Percentiles rank a stretch among this genome's conserved stretches.
Evolutionary conservation across 2,888 invertebrate species (phyloP).

Genomic region (Philopedon plagiatum): DNA sequence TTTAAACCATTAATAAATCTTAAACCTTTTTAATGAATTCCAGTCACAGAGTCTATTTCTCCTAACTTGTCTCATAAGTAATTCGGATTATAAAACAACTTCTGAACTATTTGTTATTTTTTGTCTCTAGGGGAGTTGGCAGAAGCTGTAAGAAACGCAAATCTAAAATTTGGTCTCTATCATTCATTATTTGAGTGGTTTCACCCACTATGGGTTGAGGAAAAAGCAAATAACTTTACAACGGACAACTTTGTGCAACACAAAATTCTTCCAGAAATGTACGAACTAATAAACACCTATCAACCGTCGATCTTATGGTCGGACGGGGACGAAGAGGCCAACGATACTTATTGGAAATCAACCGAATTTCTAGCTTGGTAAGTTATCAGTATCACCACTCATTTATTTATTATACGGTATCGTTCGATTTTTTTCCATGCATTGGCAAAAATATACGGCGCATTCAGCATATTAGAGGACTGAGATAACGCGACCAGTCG

Average conservation of each 20-base stretch:
- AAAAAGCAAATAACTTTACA: constrained; percentile 76
- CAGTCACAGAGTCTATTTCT: no score
- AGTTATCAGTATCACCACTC: no score
- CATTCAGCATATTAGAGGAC: no score
- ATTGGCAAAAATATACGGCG: no score
- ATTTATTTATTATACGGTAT: no score
- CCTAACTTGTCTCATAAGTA: no score
- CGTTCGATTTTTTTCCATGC: no score
- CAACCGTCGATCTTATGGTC: constrained; percentile 91
- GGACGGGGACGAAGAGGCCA: constrained; percentile 95
- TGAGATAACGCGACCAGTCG: no score
- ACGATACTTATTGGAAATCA: constrained; percentile 86
- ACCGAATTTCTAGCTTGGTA: constrained; percentile 88
- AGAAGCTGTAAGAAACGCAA: constrained; percentile 74
- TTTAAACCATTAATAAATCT: no score
- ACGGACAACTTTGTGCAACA: constrained; percentile 77
- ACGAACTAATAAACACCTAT: constrained; percentile 80
- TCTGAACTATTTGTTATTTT: no score
- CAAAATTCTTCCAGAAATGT: constrained; percentile 85
- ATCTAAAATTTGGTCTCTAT: constrained; percentile 85
- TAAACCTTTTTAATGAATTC: no score
- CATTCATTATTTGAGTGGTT: constrained; percentile 92
- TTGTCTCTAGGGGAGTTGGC: constrained; percentile 78
- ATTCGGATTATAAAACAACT: no score
- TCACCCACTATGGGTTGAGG: constrained; percentile 83